Conservation (phyloP, 2,113 vertebrate genomes). For the Caloenas nicobarica region DNA sequence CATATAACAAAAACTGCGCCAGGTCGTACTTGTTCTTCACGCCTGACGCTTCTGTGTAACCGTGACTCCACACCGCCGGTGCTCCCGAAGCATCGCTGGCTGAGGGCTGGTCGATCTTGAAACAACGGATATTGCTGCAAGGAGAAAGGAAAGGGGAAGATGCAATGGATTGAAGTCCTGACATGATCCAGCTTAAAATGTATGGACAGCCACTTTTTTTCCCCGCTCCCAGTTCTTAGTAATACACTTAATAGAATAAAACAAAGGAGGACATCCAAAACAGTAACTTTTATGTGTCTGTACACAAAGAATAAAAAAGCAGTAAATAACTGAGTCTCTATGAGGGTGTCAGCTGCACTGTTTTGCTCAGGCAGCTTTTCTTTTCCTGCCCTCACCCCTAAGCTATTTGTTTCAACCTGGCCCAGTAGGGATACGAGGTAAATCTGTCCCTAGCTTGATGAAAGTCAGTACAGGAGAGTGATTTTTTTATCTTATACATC, state of each 20-base stretch:
- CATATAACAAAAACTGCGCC: rapidly evolving
- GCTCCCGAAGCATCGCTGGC: conserved; percentile 86
- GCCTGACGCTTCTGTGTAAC: conserved; percentile 94
- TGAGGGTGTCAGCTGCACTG: not conserved
- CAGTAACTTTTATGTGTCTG: not conserved
- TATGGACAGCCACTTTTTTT: not conserved
- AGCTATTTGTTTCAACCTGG: not conserved
- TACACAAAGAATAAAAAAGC: not conserved
- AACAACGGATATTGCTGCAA: conserved; percentile 94
- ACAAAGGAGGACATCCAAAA: rapidly evolving
- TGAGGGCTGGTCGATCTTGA: conserved; percentile 93
- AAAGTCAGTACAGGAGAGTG: not conserved
- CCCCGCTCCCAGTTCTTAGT: not conserved
- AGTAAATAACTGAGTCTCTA: not conserved
- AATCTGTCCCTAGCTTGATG: not conserved
- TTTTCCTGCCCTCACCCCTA: not conserved
- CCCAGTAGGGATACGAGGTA: not conserved
- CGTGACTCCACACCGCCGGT: conserved; percentile 96
- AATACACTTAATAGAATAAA: not conserved
- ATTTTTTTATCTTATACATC: not conserved
- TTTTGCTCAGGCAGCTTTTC: not conserved
- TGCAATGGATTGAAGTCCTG: not conserved
- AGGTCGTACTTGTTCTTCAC: conserved; percentile 93
- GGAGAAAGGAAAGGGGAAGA: conserved; percentile 11
- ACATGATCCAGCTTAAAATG: not conserved